Conservation (phyloP, 2,888 invertebrate genomes). For the Keiferia lycopersicella region DNA sequence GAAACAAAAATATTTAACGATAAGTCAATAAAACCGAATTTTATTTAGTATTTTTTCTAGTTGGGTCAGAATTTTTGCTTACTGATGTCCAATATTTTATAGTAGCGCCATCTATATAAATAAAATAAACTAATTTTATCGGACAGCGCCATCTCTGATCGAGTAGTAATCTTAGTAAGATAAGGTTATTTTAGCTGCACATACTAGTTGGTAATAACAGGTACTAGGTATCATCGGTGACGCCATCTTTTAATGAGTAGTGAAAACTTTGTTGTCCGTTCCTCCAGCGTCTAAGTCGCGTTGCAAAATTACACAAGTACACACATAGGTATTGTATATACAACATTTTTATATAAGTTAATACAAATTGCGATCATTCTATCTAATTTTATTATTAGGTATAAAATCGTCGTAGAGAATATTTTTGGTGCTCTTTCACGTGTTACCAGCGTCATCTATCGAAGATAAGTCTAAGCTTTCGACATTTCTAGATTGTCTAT, state of each 20-base stretch:
- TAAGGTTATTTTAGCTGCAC: neutral
- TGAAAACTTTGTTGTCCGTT: slow-evolving; percentile 12
- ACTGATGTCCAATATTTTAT: neutral
- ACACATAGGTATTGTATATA: too few species aligned
- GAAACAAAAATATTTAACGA: too few species aligned
- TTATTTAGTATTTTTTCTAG: too few species aligned
- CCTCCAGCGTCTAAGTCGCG: too few species aligned
- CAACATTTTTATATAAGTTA: too few species aligned
- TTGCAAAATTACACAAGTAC: too few species aligned
- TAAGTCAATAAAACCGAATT: too few species aligned
- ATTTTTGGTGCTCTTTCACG: too few species aligned
- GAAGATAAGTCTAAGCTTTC: slow-evolving; percentile 42
- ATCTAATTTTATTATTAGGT: too few species aligned
- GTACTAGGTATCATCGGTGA: neutral
- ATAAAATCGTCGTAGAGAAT: too few species aligned
- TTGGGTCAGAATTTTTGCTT: too few species aligned
- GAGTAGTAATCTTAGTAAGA: neutral
- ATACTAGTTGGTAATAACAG: neutral
- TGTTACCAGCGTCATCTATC: slow-evolving; percentile 50
- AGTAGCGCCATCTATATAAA: neutral
- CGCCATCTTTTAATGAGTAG: slow-evolving; percentile 47
- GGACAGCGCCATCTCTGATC: neutral
- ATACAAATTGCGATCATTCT: too few species aligned
- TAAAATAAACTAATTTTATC: neutral
- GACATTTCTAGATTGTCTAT: slow-evolving; percentile 67